Evolutionary conservation across 1,140 invertebrate genomes (phyloP), one percentile per base, ranked within the genome.

Genomic region (Bombyx mandarina): DNA sequence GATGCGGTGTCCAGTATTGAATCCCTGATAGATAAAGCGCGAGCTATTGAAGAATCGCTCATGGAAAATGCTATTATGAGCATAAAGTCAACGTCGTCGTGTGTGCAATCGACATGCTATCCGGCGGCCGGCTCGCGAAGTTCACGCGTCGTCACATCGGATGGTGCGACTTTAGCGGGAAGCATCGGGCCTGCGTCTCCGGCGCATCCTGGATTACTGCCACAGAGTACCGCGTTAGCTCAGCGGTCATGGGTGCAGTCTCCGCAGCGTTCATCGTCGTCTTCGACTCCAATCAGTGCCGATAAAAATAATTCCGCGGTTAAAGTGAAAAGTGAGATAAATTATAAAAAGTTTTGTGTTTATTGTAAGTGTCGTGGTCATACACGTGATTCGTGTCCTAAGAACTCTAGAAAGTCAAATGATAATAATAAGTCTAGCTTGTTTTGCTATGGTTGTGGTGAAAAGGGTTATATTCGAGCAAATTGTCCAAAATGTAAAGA

Each of bases 11-110:
- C 2, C 35, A 26, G 35, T 12, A 47, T 56, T 42, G 54, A 56
- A 47, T n/a, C 22, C 1, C 45, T 56, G 12, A 56, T 48, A 7
- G 54, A 56, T 42, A 48, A n/a, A 35, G 45, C 54, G 10, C 12
- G 22, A 7, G 7, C 8, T 3, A 48, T 56, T 9, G 54, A 56
- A 65, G 65, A 26, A 35, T 59, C 12, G 10, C 43, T 43, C n/a
- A 48, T 7, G 44, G 68, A 18, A 35, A 42, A 52, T 43, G 51
- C 26, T 8, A 26, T n/a, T n/a, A n/a, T 35, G 26, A 52, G 18
- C 4, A n/a, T 35, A n/a, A 35, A 0, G n/a, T 8, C 26, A n/a
- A n/a, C 51, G 51, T 42, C 35, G 51, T 35, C n/a, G 26, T 6
- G 7, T 3, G 26, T 7, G 8, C 12, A 10, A 47, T 47, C 12